Evolutionary conservation across 2,113 vertebrate species (phyloP).

Genomic region (Neotoma lepida): DNA sequence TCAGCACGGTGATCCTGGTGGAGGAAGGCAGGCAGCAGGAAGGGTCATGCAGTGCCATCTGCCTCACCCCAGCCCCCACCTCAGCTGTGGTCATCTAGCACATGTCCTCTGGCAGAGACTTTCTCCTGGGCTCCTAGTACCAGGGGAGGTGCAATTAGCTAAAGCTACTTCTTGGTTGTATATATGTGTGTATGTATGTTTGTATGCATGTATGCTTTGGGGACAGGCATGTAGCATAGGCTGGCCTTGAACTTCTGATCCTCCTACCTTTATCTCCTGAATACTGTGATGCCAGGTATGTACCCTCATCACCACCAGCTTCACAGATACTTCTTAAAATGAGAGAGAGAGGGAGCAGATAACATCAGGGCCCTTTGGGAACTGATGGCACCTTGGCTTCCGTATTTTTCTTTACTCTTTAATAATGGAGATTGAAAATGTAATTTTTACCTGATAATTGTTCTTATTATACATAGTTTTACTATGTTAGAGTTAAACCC

Average conservation of each 20-base stretch:
- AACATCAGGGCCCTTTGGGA: background rate
- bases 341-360: background rate
- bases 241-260: background rate
- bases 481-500: too few relatives aligned
- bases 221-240: background rate
- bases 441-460: background rate
- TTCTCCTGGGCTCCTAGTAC: background rate
- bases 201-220: background rate
- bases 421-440: background rate
- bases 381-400: background rate
- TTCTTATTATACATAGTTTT: too few relatives aligned
- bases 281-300: background rate
- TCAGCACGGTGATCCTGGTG: background rate
- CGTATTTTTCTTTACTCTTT: background rate
- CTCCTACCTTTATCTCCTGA: background rate
- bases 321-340: background rate
- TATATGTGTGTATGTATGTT: background rate
- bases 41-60: background rate
- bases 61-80: background rate
- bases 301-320: background rate
- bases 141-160: background rate
- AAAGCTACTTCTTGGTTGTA: background rate
- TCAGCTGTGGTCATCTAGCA: background rate
- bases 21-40: background rate
- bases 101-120: background rate